Percentiles rank a stretch among this genome's conserved stretches.
Evolutionary conservation across 2,113 vertebrate species (phyloP).

Genomic region (Phalacrocorax aristotelis): DNA sequence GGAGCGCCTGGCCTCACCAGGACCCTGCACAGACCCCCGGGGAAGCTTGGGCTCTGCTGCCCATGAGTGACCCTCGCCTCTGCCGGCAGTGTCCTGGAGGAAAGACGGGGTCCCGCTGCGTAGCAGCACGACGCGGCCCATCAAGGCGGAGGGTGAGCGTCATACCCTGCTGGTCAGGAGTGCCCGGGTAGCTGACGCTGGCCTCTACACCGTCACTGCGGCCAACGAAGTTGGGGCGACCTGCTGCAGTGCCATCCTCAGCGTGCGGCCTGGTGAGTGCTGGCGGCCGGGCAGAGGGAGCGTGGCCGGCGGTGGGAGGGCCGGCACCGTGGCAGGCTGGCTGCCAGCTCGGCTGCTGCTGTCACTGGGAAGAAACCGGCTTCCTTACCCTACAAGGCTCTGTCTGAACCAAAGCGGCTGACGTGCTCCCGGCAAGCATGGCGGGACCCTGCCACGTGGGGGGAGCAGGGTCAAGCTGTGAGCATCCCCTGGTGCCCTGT

Average conservation of each 20-base stretch:
- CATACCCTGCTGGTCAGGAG: constrained; percentile 87
- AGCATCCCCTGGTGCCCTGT: neutral
- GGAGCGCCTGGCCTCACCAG: neutral
- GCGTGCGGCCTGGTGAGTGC: constrained; percentile 84
- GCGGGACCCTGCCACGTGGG: neutral
- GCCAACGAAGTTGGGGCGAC: constrained; percentile 87
- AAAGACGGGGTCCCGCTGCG: constrained; percentile 78
- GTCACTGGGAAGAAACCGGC: constrained; percentile 48
- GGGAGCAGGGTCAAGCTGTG: neutral
- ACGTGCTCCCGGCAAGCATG: neutral
- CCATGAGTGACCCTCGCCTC: neutral
- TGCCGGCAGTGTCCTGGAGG: constrained; percentile 85
- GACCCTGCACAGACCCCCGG: neutral
- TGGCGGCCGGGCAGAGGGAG: neutral
- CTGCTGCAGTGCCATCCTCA: constrained; percentile 83
- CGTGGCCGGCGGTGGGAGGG: neutral
- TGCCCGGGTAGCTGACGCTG: constrained; percentile 80
- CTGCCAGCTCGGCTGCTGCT: constrained; percentile 39
- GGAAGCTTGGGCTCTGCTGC: neutral
- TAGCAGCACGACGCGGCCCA: constrained; percentile 71
- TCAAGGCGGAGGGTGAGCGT: constrained; percentile 91
- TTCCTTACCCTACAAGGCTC: constrained; percentile 81
- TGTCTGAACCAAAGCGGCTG: constrained; percentile 69
- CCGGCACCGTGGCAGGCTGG: neutral
- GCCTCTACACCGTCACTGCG: constrained; percentile 86